Conservation (phyloP, 2,797 vertebrate species). For the Poeciliopsis gracilis region DNA sequence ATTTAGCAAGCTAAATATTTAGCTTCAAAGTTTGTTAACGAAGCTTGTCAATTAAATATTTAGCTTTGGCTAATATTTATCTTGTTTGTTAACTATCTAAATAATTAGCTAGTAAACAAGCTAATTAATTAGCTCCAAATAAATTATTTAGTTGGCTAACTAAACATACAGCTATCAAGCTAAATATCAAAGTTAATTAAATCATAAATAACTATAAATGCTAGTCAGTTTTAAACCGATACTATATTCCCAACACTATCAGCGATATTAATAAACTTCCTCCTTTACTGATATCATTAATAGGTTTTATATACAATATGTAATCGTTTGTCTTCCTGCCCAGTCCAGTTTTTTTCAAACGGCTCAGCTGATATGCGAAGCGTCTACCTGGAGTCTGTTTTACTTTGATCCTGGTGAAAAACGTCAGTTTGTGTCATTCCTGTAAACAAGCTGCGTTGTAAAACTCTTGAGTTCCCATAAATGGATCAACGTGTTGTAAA, state of each 20-base stretch:
- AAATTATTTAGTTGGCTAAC: too few relatives aligned
- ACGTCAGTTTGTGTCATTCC: constrained; percentile 1
- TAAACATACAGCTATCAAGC: too few relatives aligned
- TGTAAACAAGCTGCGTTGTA: constrained; percentile 3
- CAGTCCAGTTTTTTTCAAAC: background rate
- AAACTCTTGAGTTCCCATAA: background rate
- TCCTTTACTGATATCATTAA: constrained; percentile 2
- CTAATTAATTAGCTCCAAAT: too few relatives aligned
- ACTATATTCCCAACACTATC: background rate
- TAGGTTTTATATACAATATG: background rate
- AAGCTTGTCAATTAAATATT: too few relatives aligned
- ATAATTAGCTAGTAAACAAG: too few relatives aligned
- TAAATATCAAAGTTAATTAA: background rate
- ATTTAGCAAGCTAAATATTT: too few relatives aligned
- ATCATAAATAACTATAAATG: background rate
- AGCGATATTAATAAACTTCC: background rate
- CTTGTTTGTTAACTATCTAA: too few relatives aligned
- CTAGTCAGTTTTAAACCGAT: background rate
- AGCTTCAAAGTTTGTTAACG: too few relatives aligned
- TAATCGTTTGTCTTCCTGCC: background rate
- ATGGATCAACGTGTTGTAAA: constrained; percentile 7
- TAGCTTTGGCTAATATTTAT: too few relatives aligned
- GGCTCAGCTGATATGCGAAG: background rate
- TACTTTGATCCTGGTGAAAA: constrained; percentile 16
- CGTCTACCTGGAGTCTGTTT: background rate